Percentiles rank a stretch among this genome's conserved stretches.
Conservation (phyloP, 2,113 vertebrate genomes). For the Pipa parva region DNA sequence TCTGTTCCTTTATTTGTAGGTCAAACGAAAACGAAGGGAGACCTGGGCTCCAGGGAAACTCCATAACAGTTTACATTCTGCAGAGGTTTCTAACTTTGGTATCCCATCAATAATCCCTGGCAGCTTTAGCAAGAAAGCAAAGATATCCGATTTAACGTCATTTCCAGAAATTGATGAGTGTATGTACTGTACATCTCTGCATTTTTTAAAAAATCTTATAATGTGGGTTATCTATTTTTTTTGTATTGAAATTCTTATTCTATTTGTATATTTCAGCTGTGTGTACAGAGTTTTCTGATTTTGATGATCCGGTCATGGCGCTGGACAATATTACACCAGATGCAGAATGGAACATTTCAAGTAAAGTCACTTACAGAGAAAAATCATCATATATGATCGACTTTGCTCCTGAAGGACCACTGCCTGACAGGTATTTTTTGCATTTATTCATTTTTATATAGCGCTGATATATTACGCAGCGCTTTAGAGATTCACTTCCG, state of each 20-base stretch:
- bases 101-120: not conserved
- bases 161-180: conserved; percentile 65
- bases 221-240: too few species aligned
- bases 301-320: conserved; percentile 28
- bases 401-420: not conserved
- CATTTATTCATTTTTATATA: too few species aligned
- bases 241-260: too few species aligned
- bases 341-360: conserved; percentile 57
- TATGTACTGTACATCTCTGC: conserved; percentile 49
- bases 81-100: not conserved
- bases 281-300: conserved; percentile 51
- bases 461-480: too few species aligned
- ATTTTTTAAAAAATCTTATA: too few species aligned
- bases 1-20: conserved; percentile 53
- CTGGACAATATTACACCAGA: conserved; percentile 46
- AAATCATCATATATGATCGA: conserved; percentile 16
- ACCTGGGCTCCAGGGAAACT: conserved; percentile 87
- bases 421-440: not conserved
- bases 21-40: conserved; percentile 78
- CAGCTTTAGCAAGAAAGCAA: conserved; percentile 45
- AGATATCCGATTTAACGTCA: conserved; percentile 29
- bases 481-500: too few species aligned
- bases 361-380: conserved; percentile 35
- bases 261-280: conserved; percentile 50
- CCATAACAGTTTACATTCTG: conserved; percentile 5